phyloP scores from a whole-genome alignment of 2,797 vertebrate genomes.

The Pristis pectinata region DNA sequence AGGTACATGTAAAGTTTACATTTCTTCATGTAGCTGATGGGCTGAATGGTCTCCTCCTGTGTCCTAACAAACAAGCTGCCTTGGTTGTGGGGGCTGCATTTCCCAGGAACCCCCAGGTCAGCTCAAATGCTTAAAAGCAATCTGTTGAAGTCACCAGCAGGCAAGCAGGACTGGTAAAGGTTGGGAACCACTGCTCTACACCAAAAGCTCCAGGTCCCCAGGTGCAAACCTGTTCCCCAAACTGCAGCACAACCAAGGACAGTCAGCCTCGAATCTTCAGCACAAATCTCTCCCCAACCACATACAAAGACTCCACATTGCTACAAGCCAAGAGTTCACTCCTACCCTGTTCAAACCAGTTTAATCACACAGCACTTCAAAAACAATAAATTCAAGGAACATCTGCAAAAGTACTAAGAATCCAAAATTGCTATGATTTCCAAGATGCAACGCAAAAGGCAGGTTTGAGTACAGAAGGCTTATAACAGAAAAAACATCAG shows the following conservation, averaged over 20 bases:
- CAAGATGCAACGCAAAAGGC: neutral
- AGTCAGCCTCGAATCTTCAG: neutral
- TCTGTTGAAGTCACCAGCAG: too few species aligned
- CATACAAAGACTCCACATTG: neutral
- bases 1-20: too few species aligned
- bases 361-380: neutral
- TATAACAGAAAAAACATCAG: neutral
- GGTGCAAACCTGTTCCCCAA: neutral
- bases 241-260: neutral
- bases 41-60: too few species aligned
- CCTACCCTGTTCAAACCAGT: neutral
- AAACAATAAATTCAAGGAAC: neutral
- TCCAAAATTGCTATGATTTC: neutral
- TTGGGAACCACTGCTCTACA: too few species aligned
- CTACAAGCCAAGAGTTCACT: neutral
- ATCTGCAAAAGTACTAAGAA: too few species aligned
- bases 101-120: too few species aligned
- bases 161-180: too few species aligned
- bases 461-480: neutral
- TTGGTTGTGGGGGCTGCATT: too few species aligned
- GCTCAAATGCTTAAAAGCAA: too few species aligned
- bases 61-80: too few species aligned
- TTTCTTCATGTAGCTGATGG: too few species aligned
- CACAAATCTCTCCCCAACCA: neutral
- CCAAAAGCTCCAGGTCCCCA: too few species aligned